Evolutionary conservation across 2,888 invertebrate species (phyloP).

Genomic region (Ophion ventricosus): DNA sequence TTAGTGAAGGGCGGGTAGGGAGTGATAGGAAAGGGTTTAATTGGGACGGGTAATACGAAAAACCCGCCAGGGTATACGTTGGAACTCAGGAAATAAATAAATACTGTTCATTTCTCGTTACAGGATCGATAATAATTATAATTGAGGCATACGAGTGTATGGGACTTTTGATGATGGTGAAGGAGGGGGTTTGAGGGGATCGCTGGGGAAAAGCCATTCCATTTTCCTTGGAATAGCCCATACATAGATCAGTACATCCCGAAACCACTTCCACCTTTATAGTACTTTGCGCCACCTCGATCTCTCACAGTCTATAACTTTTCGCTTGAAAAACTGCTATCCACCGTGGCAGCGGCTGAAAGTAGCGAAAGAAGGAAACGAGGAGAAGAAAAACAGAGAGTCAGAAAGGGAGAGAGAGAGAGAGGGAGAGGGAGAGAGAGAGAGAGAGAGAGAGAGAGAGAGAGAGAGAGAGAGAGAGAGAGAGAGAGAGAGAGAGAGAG

Average conservation of each 20-base stretch:
- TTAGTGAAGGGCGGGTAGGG: too few relatives aligned
- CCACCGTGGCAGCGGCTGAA: slow-evolving; percentile 25
- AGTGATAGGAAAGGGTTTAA: too few relatives aligned
- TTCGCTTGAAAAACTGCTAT: slow-evolving; percentile 57
- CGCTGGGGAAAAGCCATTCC: not conserved
- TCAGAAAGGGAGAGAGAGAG: not conserved
- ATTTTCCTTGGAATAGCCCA: slow-evolving; percentile 14
- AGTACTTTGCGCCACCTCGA: slow-evolving; percentile 58
- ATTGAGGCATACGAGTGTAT: not conserved
- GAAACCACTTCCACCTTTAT: slow-evolving; percentile 44
- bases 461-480: slow-evolving; percentile 31
- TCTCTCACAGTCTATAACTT: slow-evolving; percentile 64
- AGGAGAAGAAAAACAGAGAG: slow-evolving; percentile 31
- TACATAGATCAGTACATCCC: slow-evolving; percentile 36
- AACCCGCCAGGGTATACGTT: too few relatives aligned
- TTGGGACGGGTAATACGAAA: too few relatives aligned
- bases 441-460: slow-evolving; percentile 21
- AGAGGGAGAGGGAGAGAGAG: not conserved
- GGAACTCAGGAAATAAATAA: too few relatives aligned
- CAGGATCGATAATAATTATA: too few relatives aligned
- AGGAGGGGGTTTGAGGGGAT: not conserved
- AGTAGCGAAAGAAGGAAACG: slow-evolving; percentile 19
- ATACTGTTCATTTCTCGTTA: too few relatives aligned
- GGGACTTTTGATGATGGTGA: not conserved
- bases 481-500: slow-evolving; percentile 7